A percentile compares a stretch with the other conserved stretches of the same genome.
Conservation (phyloP, 2,888 invertebrate species). For the Stramonita haemastoma region DNA sequence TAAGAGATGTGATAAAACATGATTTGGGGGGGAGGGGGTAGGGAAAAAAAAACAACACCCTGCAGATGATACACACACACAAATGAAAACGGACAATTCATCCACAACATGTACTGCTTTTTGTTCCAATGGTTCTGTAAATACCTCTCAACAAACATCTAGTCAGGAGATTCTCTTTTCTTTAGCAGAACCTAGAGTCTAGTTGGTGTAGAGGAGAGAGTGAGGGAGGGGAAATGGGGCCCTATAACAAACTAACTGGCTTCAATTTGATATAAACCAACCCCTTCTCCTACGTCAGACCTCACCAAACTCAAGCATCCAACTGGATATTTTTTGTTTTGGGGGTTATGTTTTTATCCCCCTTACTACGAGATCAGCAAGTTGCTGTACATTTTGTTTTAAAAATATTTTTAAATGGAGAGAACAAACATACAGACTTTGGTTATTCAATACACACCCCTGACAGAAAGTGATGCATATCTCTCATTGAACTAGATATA, state of each 20-base stretch:
- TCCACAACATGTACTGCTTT: neutral
- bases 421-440: no score
- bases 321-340: no score
- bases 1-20: neutral
- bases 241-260: neutral
- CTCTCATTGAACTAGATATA: no score
- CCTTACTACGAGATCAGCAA: no score
- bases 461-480: no score
- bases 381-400: no score
- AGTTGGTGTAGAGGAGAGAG: neutral
- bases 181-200: neutral
- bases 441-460: no score
- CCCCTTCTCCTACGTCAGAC: neutral
- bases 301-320: no score
- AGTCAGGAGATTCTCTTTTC: neutral
- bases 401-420: no score
- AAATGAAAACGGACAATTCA: neutral
- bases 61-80: constrained; percentile 3
- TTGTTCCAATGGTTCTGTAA: neutral
- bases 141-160: neutral
- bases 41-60: neutral
- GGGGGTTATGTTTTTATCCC: no score
- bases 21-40: neutral
- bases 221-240: neutral
- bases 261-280: neutral